Percentiles rank a stretch among this genome's conserved stretches.
Evolutionary conservation across 2,888 invertebrate genomes (phyloP).

Genomic region (Hemithea aestivaria): DNA sequence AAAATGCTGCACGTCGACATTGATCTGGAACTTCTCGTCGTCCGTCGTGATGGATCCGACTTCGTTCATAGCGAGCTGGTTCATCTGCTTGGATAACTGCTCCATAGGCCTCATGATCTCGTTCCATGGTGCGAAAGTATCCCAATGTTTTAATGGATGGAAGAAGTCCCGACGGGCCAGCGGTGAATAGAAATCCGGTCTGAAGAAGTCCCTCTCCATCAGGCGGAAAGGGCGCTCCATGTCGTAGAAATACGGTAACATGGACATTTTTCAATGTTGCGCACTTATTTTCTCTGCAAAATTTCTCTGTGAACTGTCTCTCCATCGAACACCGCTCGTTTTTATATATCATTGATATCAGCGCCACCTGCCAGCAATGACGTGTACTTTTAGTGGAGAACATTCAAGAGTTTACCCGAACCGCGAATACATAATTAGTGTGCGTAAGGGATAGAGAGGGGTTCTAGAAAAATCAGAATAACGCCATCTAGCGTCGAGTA

Average conservation of each 20-base stretch:
- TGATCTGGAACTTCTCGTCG: constrained; percentile 81
- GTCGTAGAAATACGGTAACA: constrained; percentile 52
- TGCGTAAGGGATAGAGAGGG: background rate
- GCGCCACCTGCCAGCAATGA: constrained; percentile 35
- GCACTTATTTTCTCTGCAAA: constrained; percentile 15
- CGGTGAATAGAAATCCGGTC: constrained; percentile 29
- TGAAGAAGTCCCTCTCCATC: constrained; percentile 55
- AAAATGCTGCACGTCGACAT: constrained; percentile 88
- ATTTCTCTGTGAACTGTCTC: constrained; percentile 28
- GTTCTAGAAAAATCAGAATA: constrained; percentile 10
- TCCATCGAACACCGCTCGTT: constrained; percentile 18
- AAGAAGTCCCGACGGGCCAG: constrained; percentile 36
- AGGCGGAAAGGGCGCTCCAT: constrained; percentile 53
- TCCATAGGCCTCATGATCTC: constrained; percentile 50
- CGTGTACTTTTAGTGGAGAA: constrained; percentile 24
- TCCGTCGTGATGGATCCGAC: constrained; percentile 66
- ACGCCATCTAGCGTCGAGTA: constrained; percentile 47
- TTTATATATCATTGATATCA: constrained; percentile 34
- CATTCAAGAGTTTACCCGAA: constrained; percentile 21
- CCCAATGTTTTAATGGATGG: constrained; percentile 37
- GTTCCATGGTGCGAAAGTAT: constrained; percentile 34
- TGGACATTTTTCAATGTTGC: constrained; percentile 48
- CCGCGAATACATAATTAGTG: constrained; percentile 5
- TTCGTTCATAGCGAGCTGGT: constrained; percentile 60
- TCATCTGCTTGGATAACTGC: constrained; percentile 49